These are phyloP conservation scores for Teleopsis dalmanni DNA, from an alignment of 1,140 invertebrate species.

Conservation along the genomic window DNA sequence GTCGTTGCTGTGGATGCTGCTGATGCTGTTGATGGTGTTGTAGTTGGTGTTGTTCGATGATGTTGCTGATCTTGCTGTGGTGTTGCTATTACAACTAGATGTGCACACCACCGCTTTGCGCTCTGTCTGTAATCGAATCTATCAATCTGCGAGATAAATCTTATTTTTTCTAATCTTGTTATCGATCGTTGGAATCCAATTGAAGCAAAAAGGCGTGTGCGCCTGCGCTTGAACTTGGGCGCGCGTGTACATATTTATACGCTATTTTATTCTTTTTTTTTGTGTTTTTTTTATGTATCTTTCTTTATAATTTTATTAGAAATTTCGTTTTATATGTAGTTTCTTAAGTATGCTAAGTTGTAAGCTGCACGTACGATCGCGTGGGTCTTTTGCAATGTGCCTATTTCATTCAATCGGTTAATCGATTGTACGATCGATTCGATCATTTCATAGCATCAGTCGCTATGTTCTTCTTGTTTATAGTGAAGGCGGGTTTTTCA, in stretches of 20 bases:
- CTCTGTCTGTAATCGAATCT: conserved; percentile 10
- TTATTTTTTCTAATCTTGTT: conserved; percentile 11
- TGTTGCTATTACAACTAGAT: too few species aligned
- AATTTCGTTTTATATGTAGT: background rate
- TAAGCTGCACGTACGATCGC: too few species aligned
- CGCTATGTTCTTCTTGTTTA: too few species aligned
- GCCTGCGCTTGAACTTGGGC: background rate
- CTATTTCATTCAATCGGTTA: background rate
- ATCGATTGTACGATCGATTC: background rate
- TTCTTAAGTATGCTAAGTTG: too few species aligned
- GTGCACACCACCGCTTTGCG: too few species aligned
- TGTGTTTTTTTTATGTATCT: background rate
- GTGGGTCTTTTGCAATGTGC: background rate
- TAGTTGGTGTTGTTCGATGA: too few species aligned
- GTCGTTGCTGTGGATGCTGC: too few species aligned
- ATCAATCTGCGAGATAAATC: conserved; percentile 10
- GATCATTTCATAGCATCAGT: conserved; percentile 5
- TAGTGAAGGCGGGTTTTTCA: conserved; percentile 5
- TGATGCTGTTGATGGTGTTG: too few species aligned
- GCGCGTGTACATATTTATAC: background rate
- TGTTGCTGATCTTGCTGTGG: too few species aligned
- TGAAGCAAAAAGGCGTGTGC: too few species aligned
- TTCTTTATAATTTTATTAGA: background rate
- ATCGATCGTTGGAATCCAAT: conserved; percentile 6
- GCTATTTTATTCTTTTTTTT: background rate